These are phyloP conservation scores for Trilocha varians DNA, from an alignment of 2,888 invertebrate genomes.

Conservation along the genomic window DNA sequence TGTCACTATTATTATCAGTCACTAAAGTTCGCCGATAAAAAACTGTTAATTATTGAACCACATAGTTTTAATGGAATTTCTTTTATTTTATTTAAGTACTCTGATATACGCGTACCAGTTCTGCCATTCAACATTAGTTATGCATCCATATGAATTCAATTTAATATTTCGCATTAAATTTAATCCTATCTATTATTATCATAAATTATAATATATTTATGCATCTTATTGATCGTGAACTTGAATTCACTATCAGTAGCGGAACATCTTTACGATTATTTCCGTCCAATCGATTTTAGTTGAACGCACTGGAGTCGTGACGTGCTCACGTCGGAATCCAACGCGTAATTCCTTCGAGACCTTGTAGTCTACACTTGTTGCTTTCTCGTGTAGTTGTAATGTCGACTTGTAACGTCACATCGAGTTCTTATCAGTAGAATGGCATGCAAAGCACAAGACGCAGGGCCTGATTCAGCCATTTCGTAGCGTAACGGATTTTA, in stretches of 20 bases:
- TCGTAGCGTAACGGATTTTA: no score
- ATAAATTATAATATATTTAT: constrained; percentile 21
- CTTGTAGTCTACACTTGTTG: constrained; percentile 51
- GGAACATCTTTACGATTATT: constrained; percentile 32
- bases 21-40: no score
- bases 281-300: constrained; percentile 24
- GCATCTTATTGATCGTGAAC: constrained; percentile 53
- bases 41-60: no score
- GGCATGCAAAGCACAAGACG: constrained; percentile 31
- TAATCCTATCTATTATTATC: no score
- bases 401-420: constrained; percentile 37
- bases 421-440: constrained; percentile 25
- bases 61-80: no score
- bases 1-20: no score
- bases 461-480: no score
- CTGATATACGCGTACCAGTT: no score
- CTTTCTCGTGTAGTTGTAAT: constrained; percentile 54
- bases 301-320: not conserved
- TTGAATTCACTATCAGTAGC: constrained; percentile 37
- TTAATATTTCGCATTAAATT: no score
- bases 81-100: no score
- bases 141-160: constrained; percentile 32
- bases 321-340: constrained; percentile 21
- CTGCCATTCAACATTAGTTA: constrained; percentile 35
- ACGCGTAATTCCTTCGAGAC: constrained; percentile 36